Evolutionary conservation across 2,797 vertebrate species (phyloP), one percentile per base, ranked within the genome.

Genomic region (Antennarius maculatus): DNA sequence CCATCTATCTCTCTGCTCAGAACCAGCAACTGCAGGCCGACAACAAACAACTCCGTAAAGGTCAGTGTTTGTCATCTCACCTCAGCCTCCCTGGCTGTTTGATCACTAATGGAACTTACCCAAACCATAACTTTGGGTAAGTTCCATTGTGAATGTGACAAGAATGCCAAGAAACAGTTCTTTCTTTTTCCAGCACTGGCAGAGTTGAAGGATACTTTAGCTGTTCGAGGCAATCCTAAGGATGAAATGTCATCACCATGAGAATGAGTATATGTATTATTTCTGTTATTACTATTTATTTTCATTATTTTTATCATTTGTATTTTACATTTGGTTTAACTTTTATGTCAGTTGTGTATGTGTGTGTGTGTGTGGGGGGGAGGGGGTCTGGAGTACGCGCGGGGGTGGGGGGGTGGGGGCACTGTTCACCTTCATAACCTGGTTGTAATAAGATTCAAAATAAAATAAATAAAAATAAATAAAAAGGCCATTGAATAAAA

Each of bases 11-110:
- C 28, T 94, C 95, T 0, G 69, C 87, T 0, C 90, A 92, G 80
- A 96, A 94, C 82, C 95, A 93, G 88, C 89, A 89, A 62, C 91
- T 96, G 34, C 90, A 72, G 77, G 83, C 79, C 0, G 81, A 93
- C 64, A 94, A 92, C 51, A 90, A 87, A 55, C 57, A 76, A n/a
- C 92, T 94, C 6, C 54, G 58, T n/a, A 89, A 72, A 86, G 83
- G 90, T 84, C 17, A 66, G 73, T 8, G 9, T 9, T 0, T 14
- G 28, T 41, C 41, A 45, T 27, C 49, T n/a, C 55, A 66, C 58
- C 45, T 69, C 54, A 13, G 3, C 47, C 14, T 49, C 18, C 49
- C 18, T 17, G 27, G 11, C 14, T 41, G 7, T 54, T 59, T 39
- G 13, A 43, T 41, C 14, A 5, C 51, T 50, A 41, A 66, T 7